Evolutionary conservation across 2,888 invertebrate species (phyloP).

Genomic region (Amphipoea lucens): DNA sequence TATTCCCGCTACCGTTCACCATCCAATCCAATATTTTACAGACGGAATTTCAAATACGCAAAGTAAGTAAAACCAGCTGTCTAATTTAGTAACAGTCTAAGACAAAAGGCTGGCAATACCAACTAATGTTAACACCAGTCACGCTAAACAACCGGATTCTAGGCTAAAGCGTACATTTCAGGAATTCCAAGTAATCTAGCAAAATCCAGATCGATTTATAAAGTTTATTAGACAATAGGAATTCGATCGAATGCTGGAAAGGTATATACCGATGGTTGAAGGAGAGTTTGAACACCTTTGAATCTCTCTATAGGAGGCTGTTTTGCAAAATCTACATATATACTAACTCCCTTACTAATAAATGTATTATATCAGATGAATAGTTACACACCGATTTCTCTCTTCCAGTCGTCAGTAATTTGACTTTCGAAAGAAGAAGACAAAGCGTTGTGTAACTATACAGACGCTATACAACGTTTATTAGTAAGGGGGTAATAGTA

Average conservation of each 20-base stretch:
- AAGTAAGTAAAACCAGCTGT: conserved; percentile 40
- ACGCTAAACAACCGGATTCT: conserved; percentile 71
- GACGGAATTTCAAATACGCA: conserved; percentile 51
- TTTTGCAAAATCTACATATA: neutral
- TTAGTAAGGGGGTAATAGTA: too few relatives aligned
- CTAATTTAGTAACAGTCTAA: conserved; percentile 53
- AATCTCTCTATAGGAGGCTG: neutral
- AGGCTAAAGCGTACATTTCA: conserved; percentile 47
- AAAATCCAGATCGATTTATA: conserved; percentile 40
- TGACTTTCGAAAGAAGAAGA: too few relatives aligned
- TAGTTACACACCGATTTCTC: too few relatives aligned
- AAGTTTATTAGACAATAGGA: conserved; percentile 6
- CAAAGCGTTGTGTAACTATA: too few relatives aligned
- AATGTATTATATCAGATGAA: too few relatives aligned
- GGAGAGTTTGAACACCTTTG: neutral
- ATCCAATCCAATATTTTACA: conserved; percentile 47
- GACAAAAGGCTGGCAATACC: conserved; percentile 56
- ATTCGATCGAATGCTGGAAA: conserved; percentile 29
- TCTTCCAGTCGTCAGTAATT: too few relatives aligned
- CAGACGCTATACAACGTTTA: too few relatives aligned
- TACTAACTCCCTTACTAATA: too few relatives aligned
- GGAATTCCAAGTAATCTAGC: conserved; percentile 49
- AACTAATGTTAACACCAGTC: conserved; percentile 65
- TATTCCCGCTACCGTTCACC: conserved; percentile 14
- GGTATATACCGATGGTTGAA: neutral